phyloP scores from a whole-genome alignment of 92 coral and sea anemone species.

The Parazoanthus swiftii region DNA sequence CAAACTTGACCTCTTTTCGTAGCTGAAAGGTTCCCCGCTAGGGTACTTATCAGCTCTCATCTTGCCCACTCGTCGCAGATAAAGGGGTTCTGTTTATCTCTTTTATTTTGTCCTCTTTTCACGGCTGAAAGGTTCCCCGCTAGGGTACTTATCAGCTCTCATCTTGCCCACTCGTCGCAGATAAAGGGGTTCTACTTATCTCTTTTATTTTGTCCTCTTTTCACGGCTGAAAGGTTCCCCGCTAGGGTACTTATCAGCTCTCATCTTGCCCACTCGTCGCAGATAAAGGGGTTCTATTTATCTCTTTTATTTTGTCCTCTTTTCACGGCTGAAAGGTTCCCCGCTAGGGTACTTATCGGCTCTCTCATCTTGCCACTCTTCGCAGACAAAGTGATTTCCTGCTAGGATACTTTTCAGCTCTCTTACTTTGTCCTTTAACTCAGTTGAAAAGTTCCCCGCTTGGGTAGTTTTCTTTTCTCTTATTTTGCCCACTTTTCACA shows the following conservation, averaged over 20 bases:
- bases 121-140: too few relatives aligned
- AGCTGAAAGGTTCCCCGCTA: too few relatives aligned
- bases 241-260: constrained; percentile 24
- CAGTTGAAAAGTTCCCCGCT: too few relatives aligned
- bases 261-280: not conserved
- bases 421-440: too few relatives aligned
- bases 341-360: not conserved
- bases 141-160: not conserved
- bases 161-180: constrained; percentile 35
- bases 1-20: not conserved
- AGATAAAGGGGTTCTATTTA: constrained; percentile 65
- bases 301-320: too few relatives aligned
- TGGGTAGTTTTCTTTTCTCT: not conserved
- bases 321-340: too few relatives aligned
- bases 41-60: not conserved
- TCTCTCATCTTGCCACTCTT: not conserved
- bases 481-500: constrained; percentile 13
- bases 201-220: too few relatives aligned
- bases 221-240: constrained; percentile 60
- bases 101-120: too few relatives aligned
- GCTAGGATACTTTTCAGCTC: constrained; percentile 32
- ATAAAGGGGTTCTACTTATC: too few relatives aligned
- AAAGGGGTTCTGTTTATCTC: too few relatives aligned
- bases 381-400: constrained; percentile 86
- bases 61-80: constrained; percentile 47